Conservation (phyloP, 2,888 invertebrate genomes). For the Macrosoma leucophasiata region DNA sequence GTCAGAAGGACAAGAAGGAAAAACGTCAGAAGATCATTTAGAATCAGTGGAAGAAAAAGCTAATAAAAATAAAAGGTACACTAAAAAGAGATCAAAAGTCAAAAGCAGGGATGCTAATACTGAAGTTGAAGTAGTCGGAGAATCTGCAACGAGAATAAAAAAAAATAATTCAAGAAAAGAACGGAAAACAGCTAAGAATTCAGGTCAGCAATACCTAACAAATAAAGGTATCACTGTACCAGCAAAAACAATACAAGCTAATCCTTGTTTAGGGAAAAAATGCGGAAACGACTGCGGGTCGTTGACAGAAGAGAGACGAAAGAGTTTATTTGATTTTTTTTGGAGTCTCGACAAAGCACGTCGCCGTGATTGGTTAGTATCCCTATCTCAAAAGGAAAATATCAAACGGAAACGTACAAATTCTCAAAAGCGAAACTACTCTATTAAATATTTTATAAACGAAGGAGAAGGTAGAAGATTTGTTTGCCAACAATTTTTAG, state of each 20-base stretch:
- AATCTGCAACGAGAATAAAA: constrained; percentile 7
- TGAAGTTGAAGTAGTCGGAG: constrained; percentile 8
- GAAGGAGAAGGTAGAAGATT: no score
- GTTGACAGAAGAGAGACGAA: constrained; percentile 1
- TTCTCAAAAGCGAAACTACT: constrained; percentile 1
- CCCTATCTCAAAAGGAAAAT: constrained; percentile 1
- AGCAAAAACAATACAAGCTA: constrained; percentile 2
- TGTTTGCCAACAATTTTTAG: no score
- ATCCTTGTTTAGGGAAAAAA: constrained; percentile 3
- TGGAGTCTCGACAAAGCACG: constrained; percentile 2
- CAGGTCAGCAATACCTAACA: not conserved
- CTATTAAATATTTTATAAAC: not conserved
- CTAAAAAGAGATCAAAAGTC: constrained; percentile 8
- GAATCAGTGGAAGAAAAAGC: constrained; percentile 4
- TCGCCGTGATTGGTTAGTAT: constrained; percentile 3
- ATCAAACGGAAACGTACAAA: not conserved
- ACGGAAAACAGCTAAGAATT: not conserved
- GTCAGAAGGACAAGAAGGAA: constrained; percentile 13
- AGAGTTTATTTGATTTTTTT: constrained; percentile 2
- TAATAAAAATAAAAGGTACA: constrained; percentile 8
- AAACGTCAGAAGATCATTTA: constrained; percentile 9
- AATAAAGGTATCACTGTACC: not conserved
- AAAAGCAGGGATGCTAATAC: constrained; percentile 12
- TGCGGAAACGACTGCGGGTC: constrained; percentile 3
- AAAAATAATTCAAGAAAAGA: constrained; percentile 3